Percentiles rank a stretch among this genome's conserved stretches.
phyloP scores from a whole-genome alignment of 2,113 vertebrate genomes.

The Notarius lentiginosus region DNA sequence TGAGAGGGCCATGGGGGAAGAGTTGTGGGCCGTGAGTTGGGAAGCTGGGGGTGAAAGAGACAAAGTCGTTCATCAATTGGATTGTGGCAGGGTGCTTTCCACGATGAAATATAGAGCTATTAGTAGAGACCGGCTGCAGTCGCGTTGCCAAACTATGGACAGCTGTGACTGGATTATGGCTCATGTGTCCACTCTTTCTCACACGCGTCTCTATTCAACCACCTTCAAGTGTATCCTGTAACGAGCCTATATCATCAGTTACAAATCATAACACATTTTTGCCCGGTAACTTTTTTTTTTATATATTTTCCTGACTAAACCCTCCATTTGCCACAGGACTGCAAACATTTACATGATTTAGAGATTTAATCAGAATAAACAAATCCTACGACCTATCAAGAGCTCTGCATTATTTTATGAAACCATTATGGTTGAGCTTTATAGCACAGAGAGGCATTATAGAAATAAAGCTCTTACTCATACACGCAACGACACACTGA shows the following conservation, averaged over 20 bases:
- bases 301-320: not conserved
- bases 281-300: not conserved
- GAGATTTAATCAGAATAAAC: not conserved
- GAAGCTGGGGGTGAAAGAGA: slow-evolving; percentile 65
- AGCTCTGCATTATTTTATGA: not conserved
- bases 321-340: not conserved
- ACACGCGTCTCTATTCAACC: slow-evolving; percentile 12
- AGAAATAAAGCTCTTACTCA: not conserved
- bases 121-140: slow-evolving; percentile 65
- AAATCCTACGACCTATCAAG: not conserved
- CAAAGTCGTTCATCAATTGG: slow-evolving; percentile 63
- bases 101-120: slow-evolving; percentile 68
- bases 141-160: slow-evolving; percentile 59
- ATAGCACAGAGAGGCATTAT: not conserved
- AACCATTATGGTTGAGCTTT: not conserved
- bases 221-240: not conserved
- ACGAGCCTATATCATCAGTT: not conserved
- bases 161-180: slow-evolving; percentile 64
- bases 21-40: slow-evolving; percentile 38
- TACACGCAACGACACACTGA: not conserved
- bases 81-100: slow-evolving; percentile 64
- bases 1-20: not conserved
- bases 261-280: not conserved
- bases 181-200: slow-evolving; percentile 50
- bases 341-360: not conserved